Base-by-base conservation (phyloP, 1,140 invertebrate species). In the Bombus balteatus region DNA sequence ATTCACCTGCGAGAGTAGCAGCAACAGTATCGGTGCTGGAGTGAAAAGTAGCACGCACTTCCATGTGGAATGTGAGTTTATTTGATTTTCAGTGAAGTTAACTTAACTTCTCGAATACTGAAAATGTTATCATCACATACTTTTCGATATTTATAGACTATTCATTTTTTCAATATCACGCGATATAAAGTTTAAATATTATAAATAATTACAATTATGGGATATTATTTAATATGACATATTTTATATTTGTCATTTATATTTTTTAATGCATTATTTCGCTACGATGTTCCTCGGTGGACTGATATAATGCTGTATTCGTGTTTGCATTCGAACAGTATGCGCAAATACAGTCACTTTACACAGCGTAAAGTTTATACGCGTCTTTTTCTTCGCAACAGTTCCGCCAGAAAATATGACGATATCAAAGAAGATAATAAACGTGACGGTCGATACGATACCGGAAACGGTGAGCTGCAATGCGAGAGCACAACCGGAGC, bases 391-490 rank as follows among this genome's bases (percentile, higher is more conserved):
- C 83, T 87, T 92, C 88, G 43, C 94, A 92, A 68, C 95, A 99
- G 98, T 98, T 96, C 97, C 98, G 81, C 98, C 98, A 9, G 97
- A 98, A 92, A 97, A 98, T 90, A 96, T 98, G 88, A 97, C 96
- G 1, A 97, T 98, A 10, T 97, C 97, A 1, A 96, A 97, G 22
- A 95, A 95, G 66, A 94, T 96, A 41, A 96, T 98, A 37, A 96
- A 97, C 85, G 98, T 99, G 15, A 96, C 96, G 39, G 98, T 98
- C 92, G 97, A 97, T 85, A 96, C 97, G 81, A 96, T 97, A 81
- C 97, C 98, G 8, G 97, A 96, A 70, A 96, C 96, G 88, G 97
- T 98, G 22, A 96, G 96, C 76, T 99, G 98, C 92, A 96, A 96
- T 88, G 98, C 98, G 3, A 97, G 96, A 78, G 97, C 97, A 47